phyloP scores from a whole-genome alignment of 2,888 invertebrate species.

The Barypeithes pellucidus region DNA sequence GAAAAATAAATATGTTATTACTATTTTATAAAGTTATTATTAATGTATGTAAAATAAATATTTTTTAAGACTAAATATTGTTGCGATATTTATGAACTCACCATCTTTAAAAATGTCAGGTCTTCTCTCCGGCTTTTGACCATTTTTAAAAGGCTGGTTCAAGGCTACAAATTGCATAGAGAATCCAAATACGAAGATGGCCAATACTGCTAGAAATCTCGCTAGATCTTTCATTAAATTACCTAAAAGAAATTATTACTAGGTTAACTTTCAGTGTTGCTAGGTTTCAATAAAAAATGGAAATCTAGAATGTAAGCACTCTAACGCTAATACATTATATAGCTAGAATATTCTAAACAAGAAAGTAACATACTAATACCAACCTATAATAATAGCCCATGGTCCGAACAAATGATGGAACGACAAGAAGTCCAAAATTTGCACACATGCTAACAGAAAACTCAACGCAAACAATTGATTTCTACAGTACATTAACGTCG shows the following conservation, averaged over 20 bases:
- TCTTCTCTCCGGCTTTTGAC: slow-evolving; percentile 11
- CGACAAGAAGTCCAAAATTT: slow-evolving; percentile 97
- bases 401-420: slow-evolving; percentile 99
- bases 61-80: too few relatives aligned
- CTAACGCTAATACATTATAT: neutral
- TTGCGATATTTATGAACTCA: slow-evolving; percentile 71
- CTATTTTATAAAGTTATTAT: too few relatives aligned
- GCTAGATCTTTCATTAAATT: slow-evolving; percentile 94
- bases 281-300: too few relatives aligned
- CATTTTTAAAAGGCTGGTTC: slow-evolving; percentile 91
- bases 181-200: slow-evolving; percentile 98
- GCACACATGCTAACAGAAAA: slow-evolving; percentile 96
- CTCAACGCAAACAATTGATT: slow-evolving; percentile 98
- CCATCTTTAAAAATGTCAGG: slow-evolving; percentile 80
- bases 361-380: neutral
- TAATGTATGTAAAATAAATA: too few relatives aligned
- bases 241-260: too few relatives aligned
- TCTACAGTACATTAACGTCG: slow-evolving; percentile 92
- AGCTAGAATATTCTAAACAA: slow-evolving; percentile 3
- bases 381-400: slow-evolving; percentile 99
- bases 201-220: slow-evolving; percentile 96
- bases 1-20: too few relatives aligned
- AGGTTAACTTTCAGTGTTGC: too few relatives aligned
- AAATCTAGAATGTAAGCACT: too few relatives aligned
- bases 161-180: slow-evolving; percentile 97